Percentiles rank a stretch among this genome's conserved stretches.
Evolutionary conservation across 2,113 vertebrate genomes (phyloP).

Genomic region (Camelus dromedarius): DNA sequence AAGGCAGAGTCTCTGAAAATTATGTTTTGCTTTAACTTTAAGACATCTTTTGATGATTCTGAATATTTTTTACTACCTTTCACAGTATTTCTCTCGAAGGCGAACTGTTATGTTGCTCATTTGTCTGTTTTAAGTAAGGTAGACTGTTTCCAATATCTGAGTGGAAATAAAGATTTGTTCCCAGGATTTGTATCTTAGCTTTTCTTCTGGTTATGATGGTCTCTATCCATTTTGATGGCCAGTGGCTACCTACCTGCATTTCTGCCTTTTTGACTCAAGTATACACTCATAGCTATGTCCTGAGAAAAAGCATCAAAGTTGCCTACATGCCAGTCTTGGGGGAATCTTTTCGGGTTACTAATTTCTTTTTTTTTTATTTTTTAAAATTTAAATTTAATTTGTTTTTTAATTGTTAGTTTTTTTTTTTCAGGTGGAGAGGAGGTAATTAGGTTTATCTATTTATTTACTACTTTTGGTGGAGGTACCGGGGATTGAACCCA

Average conservation of each 20-base stretch:
- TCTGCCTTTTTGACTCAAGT: not conserved
- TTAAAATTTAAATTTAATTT: no score
- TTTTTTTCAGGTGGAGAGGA: no score
- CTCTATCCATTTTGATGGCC: not conserved
- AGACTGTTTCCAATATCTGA: not conserved
- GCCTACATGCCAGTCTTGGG: not conserved
- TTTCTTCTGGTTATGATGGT: not conserved
- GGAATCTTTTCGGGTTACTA: not conserved
- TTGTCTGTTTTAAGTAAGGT: not conserved
- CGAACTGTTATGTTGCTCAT: not conserved
- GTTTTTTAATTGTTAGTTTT: no score
- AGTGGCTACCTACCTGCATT: not conserved
- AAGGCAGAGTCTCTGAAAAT: conserved; percentile 23
- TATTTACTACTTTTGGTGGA: no score
- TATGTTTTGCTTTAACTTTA: not conserved
- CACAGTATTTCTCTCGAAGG: not conserved
- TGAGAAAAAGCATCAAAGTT: not conserved
- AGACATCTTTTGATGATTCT: not conserved
- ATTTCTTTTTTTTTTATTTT: not conserved
- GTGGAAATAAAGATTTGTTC: not conserved
- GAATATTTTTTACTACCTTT: not conserved
- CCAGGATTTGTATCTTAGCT: not conserved
- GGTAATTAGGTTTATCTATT: no score
- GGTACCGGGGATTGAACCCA: no score
- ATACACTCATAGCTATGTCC: rapidly evolving